Percentiles rank a stretch among this genome's conserved stretches.
Evolutionary conservation across 2,888 invertebrate species (phyloP).

Genomic region (Tachina lurida): DNA sequence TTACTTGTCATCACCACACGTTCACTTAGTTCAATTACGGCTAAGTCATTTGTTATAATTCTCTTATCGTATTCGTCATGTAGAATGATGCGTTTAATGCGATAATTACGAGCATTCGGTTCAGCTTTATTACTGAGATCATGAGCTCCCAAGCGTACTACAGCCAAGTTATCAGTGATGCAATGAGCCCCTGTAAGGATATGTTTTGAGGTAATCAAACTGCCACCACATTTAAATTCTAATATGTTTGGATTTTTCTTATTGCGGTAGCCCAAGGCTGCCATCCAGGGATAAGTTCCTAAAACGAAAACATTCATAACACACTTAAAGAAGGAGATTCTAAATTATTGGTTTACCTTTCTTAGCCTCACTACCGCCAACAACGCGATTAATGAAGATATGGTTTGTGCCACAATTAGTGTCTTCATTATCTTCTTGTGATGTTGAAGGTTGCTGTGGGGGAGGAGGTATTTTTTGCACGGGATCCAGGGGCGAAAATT

Average conservation of each 20-base stretch:
- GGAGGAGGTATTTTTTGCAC: constrained; percentile 8
- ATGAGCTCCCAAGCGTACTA: constrained; percentile 91
- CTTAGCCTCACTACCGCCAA: constrained; percentile 83
- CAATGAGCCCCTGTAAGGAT: constrained; percentile 88
- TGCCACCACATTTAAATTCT: constrained; percentile 89
- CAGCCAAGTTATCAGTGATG: constrained; percentile 78
- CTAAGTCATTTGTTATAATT: constrained; percentile 90
- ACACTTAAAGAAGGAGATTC: too few species aligned
- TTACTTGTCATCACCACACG: constrained; percentile 76
- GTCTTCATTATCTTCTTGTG: constrained; percentile 10
- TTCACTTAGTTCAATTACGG: constrained; percentile 86
- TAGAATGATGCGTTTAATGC: constrained; percentile 85
- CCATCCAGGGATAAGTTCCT: constrained; percentile 93
- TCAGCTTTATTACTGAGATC: constrained; percentile 84
- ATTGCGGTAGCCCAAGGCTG: constrained; percentile 87
- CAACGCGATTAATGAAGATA: constrained; percentile 83
- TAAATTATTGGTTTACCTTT: constrained; percentile 74
- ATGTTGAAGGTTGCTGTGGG: not conserved
- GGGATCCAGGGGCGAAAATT: not conserved
- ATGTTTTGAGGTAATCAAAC: constrained; percentile 87
- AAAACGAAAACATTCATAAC: not conserved
- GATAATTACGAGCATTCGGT: constrained; percentile 86
- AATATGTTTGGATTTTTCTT: constrained; percentile 81
- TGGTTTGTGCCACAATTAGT: constrained; percentile 84
- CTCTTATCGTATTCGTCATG: constrained; percentile 88